Conservation (phyloP, 2,888 invertebrate species). For the Glyphotaelius pellucidus region DNA sequence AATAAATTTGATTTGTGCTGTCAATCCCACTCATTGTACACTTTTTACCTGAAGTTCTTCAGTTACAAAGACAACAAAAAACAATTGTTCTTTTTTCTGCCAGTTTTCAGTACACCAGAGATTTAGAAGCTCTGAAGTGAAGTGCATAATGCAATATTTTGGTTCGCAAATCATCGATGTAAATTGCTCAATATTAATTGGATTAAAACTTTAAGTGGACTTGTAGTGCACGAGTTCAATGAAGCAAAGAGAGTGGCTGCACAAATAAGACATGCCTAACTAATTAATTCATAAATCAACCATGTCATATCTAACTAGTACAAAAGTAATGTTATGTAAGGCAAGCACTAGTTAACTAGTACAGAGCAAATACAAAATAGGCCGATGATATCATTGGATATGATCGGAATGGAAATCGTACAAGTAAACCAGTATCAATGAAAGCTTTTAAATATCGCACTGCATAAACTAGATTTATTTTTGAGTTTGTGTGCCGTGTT, state of each 20-base stretch:
- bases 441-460: not conserved
- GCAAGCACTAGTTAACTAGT: not conserved
- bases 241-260: not conserved
- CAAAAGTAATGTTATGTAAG: not conserved
- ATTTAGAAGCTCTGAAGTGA: not conserved
- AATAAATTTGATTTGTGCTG: not conserved
- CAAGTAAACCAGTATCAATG: not conserved
- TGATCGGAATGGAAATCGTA: not conserved
- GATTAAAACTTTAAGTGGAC: not conserved
- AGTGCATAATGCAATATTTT: not conserved
- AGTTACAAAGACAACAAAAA: not conserved
- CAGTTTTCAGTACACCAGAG: not conserved
- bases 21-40: not conserved
- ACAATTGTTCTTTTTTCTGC: not conserved
- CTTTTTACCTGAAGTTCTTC: not conserved
- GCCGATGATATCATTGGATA: not conserved
- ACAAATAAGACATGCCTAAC: not conserved
- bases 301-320: too few species aligned
- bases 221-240: not conserved
- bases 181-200: slow-evolving; percentile 8
- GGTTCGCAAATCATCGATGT: not conserved
- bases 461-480: too few species aligned
- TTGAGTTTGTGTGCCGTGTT: too few species aligned
- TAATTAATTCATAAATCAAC: too few species aligned
- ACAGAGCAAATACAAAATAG: not conserved